Conservation (phyloP, 1,140 invertebrate species). For the Heterodera carotae region DNA sequence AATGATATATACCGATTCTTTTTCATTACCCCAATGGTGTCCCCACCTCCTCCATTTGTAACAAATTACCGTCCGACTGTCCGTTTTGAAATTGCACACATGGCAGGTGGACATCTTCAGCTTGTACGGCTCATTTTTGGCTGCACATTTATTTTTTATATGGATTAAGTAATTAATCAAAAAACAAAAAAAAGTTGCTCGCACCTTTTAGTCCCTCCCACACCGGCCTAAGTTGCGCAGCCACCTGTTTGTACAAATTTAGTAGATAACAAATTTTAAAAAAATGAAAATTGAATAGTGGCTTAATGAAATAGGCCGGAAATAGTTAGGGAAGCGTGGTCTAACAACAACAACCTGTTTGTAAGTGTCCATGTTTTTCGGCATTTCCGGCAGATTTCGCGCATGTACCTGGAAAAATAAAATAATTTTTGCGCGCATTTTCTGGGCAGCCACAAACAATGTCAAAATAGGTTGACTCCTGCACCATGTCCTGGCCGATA, state of each 20-base stretch:
- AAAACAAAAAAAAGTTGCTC: slow-evolving; percentile 6
- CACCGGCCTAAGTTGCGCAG: slow-evolving; percentile 62
- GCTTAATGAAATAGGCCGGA: neutral
- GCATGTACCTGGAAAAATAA: slow-evolving; percentile 51
- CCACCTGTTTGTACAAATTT: slow-evolving; percentile 58
- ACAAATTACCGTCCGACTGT: slow-evolving; percentile 30
- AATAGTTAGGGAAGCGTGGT: too few relatives aligned
- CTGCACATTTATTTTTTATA: slow-evolving; percentile 1
- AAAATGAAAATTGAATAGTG: neutral
- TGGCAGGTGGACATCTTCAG: slow-evolving; percentile 47
- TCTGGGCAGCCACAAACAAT: slow-evolving; percentile 38
- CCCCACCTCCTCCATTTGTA: too few relatives aligned
- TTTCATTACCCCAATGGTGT: too few relatives aligned
- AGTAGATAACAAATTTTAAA: slow-evolving; percentile 1
- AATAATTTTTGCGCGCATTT: slow-evolving; percentile 4
- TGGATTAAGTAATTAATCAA: neutral
- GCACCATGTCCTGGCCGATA: slow-evolving; percentile 64
- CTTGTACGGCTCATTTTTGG: slow-evolving; percentile 62
- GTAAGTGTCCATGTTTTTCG: slow-evolving; percentile 65
- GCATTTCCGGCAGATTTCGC: slow-evolving; percentile 60
- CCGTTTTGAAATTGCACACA: slow-evolving; percentile 60
- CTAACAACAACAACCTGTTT: slow-evolving; percentile 56
- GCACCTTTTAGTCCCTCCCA: slow-evolving; percentile 55
- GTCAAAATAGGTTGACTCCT: slow-evolving; percentile 63
- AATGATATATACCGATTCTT: too few relatives aligned